Conservation (phyloP, 2,113 vertebrate species). For the Cottus gobio region DNA sequence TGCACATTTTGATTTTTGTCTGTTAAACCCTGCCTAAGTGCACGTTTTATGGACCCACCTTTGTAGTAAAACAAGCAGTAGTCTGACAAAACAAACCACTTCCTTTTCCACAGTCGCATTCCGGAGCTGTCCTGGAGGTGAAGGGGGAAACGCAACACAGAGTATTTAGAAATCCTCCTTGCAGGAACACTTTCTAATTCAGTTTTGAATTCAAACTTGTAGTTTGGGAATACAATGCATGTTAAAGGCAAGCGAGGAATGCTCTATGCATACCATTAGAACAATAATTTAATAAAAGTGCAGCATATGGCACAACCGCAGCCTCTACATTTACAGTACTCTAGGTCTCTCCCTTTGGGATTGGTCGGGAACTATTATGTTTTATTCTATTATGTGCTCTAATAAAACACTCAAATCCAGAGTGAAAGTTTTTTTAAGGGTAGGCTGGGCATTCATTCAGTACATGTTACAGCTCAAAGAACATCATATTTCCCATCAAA, state of each 20-base stretch:
- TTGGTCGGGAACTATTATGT: not conserved
- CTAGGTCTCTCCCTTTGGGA: not conserved
- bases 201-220: conserved; percentile 56
- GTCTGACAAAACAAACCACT: conserved; percentile 99
- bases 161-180: conserved; percentile 38
- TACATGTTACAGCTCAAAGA: not conserved
- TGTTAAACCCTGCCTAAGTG: conserved; percentile 28
- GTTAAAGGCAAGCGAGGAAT: conserved; percentile 2
- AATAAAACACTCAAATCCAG: not conserved
- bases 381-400: not conserved
- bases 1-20: not conserved
- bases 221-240: conserved; percentile 14
- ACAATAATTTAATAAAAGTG: conserved; percentile 17
- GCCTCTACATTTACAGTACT: not conserved
- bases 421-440: conserved; percentile 1
- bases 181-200: conserved; percentile 16
- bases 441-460: not conserved
- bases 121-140: conserved; percentile 95
- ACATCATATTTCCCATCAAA: not conserved
- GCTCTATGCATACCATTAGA: conserved; percentile 30
- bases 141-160: conserved; percentile 54
- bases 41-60: conserved; percentile 87
- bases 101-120: conserved; percentile 97
- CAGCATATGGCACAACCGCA: conserved; percentile 17
- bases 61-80: conserved; percentile 99